Evolutionary conservation across 2,888 invertebrate species (phyloP).

Genomic region (Nephrocerus scutellatus): DNA sequence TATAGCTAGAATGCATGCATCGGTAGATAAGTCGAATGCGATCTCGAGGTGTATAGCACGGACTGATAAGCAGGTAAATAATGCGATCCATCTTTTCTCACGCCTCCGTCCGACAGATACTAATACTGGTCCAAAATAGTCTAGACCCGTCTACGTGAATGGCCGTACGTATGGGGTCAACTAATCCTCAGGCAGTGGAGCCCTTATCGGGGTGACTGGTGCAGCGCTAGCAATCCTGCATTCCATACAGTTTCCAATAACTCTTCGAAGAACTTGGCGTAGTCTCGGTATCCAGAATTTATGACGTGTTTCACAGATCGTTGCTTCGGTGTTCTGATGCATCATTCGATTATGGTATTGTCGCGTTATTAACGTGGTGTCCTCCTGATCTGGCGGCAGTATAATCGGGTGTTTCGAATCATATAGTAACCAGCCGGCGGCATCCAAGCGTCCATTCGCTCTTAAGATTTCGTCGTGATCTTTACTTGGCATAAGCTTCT

Average conservation of each 20-base stretch:
- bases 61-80: constrained; percentile 13
- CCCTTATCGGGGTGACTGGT: constrained; percentile 20
- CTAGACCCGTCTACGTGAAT: constrained; percentile 19
- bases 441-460: constrained; percentile 7
- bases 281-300: constrained; percentile 13
- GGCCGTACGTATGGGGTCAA: constrained; percentile 5
- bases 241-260: constrained; percentile 7
- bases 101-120: constrained; percentile 11
- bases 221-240: constrained; percentile 12
- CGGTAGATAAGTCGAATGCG: constrained; percentile 18
- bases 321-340: constrained; percentile 4
- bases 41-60: constrained; percentile 18
- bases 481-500: constrained; percentile 3
- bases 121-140: constrained; percentile 13
- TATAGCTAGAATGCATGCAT: constrained; percentile 20
- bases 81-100: constrained; percentile 13
- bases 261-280: constrained; percentile 8
- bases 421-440: constrained; percentile 8
- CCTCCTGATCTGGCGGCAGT: constrained; percentile 6
- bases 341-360: not conserved
- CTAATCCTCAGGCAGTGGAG: constrained; percentile 3
- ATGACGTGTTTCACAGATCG: constrained; percentile 13
- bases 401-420: constrained; percentile 5
- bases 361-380: not conserved
- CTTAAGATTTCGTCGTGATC: constrained; percentile 8